phyloP scores from a whole-genome alignment of 1,140 invertebrate species.

The Lordiphosa mommai region DNA sequence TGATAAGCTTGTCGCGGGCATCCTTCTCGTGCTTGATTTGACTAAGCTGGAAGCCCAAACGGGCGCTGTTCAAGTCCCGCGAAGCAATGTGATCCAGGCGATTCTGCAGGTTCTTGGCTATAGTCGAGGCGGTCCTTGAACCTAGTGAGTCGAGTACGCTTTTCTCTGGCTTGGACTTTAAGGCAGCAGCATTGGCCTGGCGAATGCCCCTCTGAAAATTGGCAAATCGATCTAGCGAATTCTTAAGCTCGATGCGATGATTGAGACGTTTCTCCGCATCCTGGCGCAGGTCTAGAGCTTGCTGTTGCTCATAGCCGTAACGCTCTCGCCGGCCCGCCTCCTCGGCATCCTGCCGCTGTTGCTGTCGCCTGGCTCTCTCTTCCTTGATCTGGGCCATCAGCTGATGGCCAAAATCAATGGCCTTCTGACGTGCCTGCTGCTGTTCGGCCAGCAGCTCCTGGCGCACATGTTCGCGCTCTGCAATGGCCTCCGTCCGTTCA shows the following conservation, averaged over 20 bases:
- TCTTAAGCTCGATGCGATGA: constrained; percentile 22
- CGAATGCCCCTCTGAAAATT: constrained; percentile 8
- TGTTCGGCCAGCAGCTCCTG: constrained; percentile 27
- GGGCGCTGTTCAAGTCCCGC: constrained; percentile 25
- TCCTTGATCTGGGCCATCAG: constrained; percentile 39
- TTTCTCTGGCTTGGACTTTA: constrained; percentile 15
- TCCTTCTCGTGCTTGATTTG: constrained; percentile 28
- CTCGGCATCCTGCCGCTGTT: not conserved
- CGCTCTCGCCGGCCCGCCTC: constrained; percentile 40
- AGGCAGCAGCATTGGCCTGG: not conserved
- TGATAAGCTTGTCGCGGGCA: constrained; percentile 38
- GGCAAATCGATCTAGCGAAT: constrained; percentile 26
- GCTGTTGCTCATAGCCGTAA: not conserved
- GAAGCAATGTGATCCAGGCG: constrained; percentile 11
- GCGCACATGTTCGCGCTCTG: constrained; percentile 6
- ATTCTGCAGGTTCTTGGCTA: constrained; percentile 1
- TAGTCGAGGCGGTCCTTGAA: constrained; percentile 14
- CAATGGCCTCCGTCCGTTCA: constrained; percentile 27
- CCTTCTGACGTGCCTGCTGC: constrained; percentile 17
- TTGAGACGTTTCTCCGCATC: not conserved
- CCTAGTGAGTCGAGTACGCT: constrained; percentile 42
- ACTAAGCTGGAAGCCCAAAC: constrained; percentile 24
- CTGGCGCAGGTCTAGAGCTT: constrained; percentile 8
- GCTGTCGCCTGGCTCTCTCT: not conserved
- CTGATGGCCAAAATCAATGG: constrained; percentile 9